Evolutionary conservation across 2,797 vertebrate genomes (phyloP), one percentile per base, ranked within the genome.

Genomic region (Karalla daura): DNA sequence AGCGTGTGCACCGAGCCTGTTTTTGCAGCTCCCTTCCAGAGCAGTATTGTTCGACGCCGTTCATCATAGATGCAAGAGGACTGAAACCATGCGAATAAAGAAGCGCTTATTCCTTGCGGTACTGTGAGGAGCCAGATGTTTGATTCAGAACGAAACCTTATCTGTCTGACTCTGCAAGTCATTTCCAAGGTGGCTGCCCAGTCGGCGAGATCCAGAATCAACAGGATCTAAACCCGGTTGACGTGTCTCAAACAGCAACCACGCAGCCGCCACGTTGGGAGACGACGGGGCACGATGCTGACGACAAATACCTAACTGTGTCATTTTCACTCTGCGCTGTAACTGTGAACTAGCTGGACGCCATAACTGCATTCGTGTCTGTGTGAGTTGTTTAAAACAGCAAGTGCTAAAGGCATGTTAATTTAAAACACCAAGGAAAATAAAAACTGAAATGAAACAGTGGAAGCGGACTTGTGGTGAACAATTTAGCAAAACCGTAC

Each of bases 61-160:
- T 60, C 40, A 20, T 20, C 46, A 21, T 17, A 67, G 24, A 44
- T 21, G 30, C 27, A 1, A 50, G 43, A 52, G 9, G 54, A 46
- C 64, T 11, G 60, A 64, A 46, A 70, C 43, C 65, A 18, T 18
- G 17, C 44, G 44, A 77, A 62, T 39, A 59, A 44, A 53, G 33
- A 18, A 8, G 3, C 23, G 17, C 27, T 39, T 39, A 40, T 23
- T 75, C 71, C 21, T 62, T 1, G 5, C 43, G 5, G 41, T 7
- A 2, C 59, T 23, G 13, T 69, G n/a, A 11, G 51, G 45, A 32
- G 23, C 17, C 30, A 17, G 25, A 37, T 21, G 28, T 64, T 44
- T 43, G 62, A 81, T 55, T 81, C 66, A 67, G 62, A 70, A 21
- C 15, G 68, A 78, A 76, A 81, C 14, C 0, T 46, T n/a, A 11